These are phyloP conservation scores for Lipotes vexillifer DNA, from an alignment of 2,113 vertebrate species.

Conservation along the genomic window DNA sequence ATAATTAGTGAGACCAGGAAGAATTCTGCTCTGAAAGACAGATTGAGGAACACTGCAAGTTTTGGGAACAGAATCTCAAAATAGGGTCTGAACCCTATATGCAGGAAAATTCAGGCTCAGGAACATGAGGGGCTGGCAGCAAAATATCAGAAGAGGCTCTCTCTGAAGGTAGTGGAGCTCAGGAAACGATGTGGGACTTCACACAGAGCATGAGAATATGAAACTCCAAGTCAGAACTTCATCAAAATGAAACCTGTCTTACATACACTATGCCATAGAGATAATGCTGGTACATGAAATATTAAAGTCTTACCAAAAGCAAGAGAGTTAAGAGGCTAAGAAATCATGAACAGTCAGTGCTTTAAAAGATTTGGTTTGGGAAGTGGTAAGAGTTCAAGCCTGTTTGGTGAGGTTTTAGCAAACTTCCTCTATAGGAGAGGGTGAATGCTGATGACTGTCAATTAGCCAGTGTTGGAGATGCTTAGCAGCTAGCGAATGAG, in stretches of 20 bases:
- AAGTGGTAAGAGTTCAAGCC: not conserved
- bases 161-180: not conserved
- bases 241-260: not conserved
- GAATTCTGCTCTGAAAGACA: not conserved
- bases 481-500: not conserved
- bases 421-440: not conserved
- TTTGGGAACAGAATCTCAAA: not conserved
- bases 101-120: not conserved
- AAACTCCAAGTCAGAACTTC: not conserved
- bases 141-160: not conserved
- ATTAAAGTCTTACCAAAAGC: not conserved
- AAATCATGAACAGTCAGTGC: not conserved
- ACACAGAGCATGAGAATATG: not conserved
- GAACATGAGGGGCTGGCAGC: not conserved
- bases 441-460: not conserved
- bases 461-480: not conserved
- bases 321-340: not conserved
- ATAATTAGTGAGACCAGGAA: not conserved
- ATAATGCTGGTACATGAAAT: not conserved
- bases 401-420: not conserved
- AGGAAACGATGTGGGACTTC: not conserved
- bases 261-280: not conserved
- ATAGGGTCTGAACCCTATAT: not conserved
- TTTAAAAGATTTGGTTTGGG: not conserved
- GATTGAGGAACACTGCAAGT: not conserved